Percentiles rank a stretch among this genome's conserved stretches.
phyloP scores from a whole-genome alignment of 2,113 vertebrate species.

The Rhinolophus sinicus region DNA sequence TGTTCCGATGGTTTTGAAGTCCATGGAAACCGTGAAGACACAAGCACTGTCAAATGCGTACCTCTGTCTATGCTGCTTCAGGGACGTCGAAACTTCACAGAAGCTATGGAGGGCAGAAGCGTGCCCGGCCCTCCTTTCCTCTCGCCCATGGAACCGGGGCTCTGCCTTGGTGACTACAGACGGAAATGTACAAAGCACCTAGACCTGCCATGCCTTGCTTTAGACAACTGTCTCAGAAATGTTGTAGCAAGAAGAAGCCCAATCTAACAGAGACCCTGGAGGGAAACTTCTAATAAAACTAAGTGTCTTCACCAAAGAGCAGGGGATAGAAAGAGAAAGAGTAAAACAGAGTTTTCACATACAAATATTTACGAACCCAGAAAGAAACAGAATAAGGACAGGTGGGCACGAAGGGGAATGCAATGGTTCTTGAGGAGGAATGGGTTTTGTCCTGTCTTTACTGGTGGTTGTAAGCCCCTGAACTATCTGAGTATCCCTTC shows the following conservation, averaged over 20 bases:
- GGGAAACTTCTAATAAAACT: constrained; percentile 29
- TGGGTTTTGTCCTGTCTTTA: neutral
- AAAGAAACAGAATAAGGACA: neutral
- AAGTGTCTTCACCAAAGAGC: neutral
- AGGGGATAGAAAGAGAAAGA: neutral
- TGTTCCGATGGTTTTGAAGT: neutral
- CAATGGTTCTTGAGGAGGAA: neutral
- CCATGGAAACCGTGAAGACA: neutral
- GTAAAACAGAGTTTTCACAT: neutral
- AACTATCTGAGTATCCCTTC: neutral
- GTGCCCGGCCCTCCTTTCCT: neutral
- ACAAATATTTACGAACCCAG: neutral
- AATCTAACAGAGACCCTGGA: constrained; percentile 4
- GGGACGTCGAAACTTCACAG: neutral
- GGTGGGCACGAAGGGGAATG: neutral
- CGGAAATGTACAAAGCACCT: neutral
- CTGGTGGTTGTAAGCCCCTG: neutral
- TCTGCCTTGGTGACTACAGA: neutral
- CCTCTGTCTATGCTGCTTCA: neutral
- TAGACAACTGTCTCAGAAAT: constrained; percentile 34
- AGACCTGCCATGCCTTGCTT: neutral
- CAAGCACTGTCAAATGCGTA: neutral
- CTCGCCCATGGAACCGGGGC: neutral
- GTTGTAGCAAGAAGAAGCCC: constrained; percentile 37
- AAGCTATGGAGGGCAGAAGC: neutral